Base-by-base conservation (phyloP, 2,113 vertebrate genomes). In the Pseudorasbora parva region DNA sequence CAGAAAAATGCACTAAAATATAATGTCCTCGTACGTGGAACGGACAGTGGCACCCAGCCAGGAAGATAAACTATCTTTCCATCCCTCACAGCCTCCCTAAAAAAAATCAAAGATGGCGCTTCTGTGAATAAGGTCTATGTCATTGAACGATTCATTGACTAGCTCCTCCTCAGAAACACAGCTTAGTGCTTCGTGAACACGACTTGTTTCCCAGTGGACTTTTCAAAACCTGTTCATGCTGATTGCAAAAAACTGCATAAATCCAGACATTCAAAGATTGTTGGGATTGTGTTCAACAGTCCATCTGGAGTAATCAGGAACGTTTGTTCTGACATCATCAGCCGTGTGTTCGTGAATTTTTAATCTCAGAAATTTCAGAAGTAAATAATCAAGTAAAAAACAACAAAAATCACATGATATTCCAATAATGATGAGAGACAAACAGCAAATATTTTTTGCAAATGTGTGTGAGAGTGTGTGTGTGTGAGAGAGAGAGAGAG, bases 241-340 rank as follows among this genome's bases (percentile, higher is more conserved):
- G 57, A 60, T 10, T 12, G 3, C 57, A 3, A 10, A n/a, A 69
- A 9, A 12, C 66, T 33, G 37, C 17, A 11, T 5, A 5, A 69
- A 71, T n/a, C 68, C 41, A 71, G 21, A 23, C 10, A 71, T 23
- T 23, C n/a, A 1, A 71, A 14, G 21, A 71, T 45, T 71, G 45
- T 45, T 23, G 41, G 41, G 41, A 71, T 41, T 14, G 68, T 71
- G 41, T 71, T 71, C 41, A 71, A 45, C 37, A 23, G 37, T n/a
- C 68, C 68, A 71, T 71, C 68, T 71, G 68, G 41, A 71, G 68
- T 23, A 41, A 45, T 71, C 68, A 23, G 11, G 37, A 71, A 45
- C 21, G 21, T 21, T 15, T 45, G 21, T 71, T 71, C 68, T 71
- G 68, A 71, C 21, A 71, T 71, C 37, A 71, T 71, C 21, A 23